Evolutionary conservation across 2,113 vertebrate genomes (phyloP), one percentile per base, ranked within the genome.

Genomic region (Melanotaenia duboulayi): DNA sequence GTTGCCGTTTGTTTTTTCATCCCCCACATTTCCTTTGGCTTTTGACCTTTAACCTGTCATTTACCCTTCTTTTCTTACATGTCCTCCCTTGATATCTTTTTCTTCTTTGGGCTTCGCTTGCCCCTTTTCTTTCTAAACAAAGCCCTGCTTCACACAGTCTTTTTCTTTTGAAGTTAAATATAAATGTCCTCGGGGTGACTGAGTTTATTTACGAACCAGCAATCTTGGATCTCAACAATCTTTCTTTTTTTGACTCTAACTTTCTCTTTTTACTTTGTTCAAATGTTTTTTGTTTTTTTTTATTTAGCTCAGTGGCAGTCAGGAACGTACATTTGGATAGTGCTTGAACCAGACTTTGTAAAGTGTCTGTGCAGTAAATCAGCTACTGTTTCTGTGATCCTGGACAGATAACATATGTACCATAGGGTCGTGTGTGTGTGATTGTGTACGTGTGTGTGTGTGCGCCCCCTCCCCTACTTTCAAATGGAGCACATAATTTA

Each of bases 281-380:
- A 22, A 44, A 57, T 62, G 71, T 78, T 2, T 37, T 16, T 16
- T 42, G 58, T 71, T 81, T 1, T 42, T 42, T 40, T 40, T 62
- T 71, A 78, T n/a, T 20, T 6, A 60, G 48, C 62, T 71, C 57
- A 40, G 67, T 67, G 61, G 64, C 66, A 46, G 61, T 67, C 58
- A 65, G 75, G 76, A 76, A 85, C 74, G 64, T 35, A 20, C 39
- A 16, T 60, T 32, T 48, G 66, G 51, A 76, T 69, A 74, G 54
- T 16, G 4, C 59, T 42, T 71, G 71, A 81, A 82, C 52, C 59
- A 80, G 56, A 24, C 46, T 28, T 44, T 64, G 54, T 59, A 28
- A 44, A 20, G 22, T 25, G n/a, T 61, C 52, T 62, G 17, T 20
- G 42, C 25, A 39, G 2, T 23, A 52, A 66, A 72, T 13, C 52